phyloP scores from a whole-genome alignment of 1,140 invertebrate genomes.

The Oryzaephilus surinamensis region DNA sequence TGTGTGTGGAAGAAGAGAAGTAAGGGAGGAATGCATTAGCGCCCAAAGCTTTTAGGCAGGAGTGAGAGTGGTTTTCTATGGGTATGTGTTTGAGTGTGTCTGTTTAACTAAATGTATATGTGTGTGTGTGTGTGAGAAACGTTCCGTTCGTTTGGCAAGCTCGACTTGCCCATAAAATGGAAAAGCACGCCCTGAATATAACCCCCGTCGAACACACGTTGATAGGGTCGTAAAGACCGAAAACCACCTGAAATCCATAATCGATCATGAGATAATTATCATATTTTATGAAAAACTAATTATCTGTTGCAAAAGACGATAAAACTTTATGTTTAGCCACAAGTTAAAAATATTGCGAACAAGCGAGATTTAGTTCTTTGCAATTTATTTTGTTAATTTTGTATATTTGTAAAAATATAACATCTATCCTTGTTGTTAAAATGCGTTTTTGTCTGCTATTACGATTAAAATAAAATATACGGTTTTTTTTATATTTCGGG shows the following conservation, averaged over 20 bases:
- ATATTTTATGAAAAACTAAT: background rate
- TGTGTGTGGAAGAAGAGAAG: background rate
- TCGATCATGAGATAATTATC: slow-evolving; percentile 5
- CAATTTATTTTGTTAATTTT: slow-evolving; percentile 6
- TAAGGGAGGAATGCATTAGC: slow-evolving; percentile 21
- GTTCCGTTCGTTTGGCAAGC: slow-evolving; percentile 10
- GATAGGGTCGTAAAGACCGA: slow-evolving; percentile 4
- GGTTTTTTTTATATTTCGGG: too few relatives aligned
- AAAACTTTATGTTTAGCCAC: too few relatives aligned
- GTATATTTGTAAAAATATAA: too few relatives aligned
- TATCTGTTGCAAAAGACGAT: too few relatives aligned
- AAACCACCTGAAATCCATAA: slow-evolving; percentile 4
- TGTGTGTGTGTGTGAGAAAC: slow-evolving; percentile 14
- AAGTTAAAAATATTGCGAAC: too few relatives aligned
- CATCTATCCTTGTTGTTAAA: too few relatives aligned
- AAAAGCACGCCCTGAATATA: slow-evolving; percentile 23
- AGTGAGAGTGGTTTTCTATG: too few relatives aligned
- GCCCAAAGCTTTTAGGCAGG: slow-evolving; percentile 26
- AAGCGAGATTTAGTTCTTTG: slow-evolving; percentile 3
- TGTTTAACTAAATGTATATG: too few relatives aligned
- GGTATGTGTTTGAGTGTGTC: too few relatives aligned
- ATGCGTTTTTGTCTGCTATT: too few relatives aligned
- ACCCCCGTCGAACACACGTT: slow-evolving; percentile 5
- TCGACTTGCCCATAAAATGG: slow-evolving; percentile 19
- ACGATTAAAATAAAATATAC: too few relatives aligned